phyloP scores from a whole-genome alignment of 2,113 vertebrate genomes.

The Scolopax mira region DNA sequence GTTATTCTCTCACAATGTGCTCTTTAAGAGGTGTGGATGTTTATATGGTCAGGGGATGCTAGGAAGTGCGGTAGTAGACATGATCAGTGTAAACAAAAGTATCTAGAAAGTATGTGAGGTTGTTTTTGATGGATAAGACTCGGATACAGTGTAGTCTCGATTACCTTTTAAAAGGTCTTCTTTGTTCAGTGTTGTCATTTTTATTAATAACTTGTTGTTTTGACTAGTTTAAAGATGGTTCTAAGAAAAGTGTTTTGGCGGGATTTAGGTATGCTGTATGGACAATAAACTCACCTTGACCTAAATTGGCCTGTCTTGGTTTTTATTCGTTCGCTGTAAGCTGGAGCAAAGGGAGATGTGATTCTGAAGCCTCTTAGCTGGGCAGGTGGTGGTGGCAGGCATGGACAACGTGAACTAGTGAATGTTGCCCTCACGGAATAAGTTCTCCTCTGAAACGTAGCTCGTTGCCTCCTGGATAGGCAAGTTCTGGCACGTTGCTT shows the following conservation, averaged over 20 bases:
- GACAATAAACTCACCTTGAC: conserved; percentile 90
- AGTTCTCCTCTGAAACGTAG: neutral
- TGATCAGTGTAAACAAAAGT: conserved; percentile 65
- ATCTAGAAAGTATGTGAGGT: conserved; percentile 67
- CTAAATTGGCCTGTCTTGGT: conserved; percentile 43
- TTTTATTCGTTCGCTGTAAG: conserved; percentile 6
- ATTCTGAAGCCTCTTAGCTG: neutral
- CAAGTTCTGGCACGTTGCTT: neutral
- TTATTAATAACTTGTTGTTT: conserved; percentile 77
- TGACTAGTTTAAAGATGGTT: conserved; percentile 78
- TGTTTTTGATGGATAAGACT: conserved; percentile 62
- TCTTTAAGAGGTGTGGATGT: conserved; percentile 79
- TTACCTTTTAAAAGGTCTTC: conserved; percentile 70
- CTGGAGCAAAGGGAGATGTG: neutral
- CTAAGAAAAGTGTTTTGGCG: conserved; percentile 78
- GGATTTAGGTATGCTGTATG: conserved; percentile 80
- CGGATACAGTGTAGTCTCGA: conserved; percentile 57
- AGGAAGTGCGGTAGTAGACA: conserved; percentile 72
- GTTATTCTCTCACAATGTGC: conserved; percentile 81
- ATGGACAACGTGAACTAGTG: neutral
- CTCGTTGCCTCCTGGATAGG: neutral
- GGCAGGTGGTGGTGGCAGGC: neutral
- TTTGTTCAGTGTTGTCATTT: conserved; percentile 79
- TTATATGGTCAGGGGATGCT: conserved; percentile 75
- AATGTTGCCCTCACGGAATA: neutral